Evolutionary conservation across 1,140 invertebrate genomes (phyloP), one percentile per base, ranked within the genome.

Genomic region (Probaryconus sp.): DNA sequence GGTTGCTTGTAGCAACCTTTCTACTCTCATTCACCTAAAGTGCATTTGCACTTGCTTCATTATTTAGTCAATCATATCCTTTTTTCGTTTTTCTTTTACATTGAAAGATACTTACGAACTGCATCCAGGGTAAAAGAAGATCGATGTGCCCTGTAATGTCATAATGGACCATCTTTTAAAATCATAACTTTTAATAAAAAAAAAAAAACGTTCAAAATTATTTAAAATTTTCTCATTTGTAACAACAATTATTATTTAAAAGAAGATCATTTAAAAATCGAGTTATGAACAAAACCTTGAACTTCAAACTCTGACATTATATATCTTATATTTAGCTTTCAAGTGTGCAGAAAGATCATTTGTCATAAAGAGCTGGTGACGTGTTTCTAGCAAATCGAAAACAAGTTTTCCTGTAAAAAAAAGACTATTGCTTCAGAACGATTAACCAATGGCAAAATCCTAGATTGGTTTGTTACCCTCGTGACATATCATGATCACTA

Each of bases 31-130:
- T 74, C 63, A 63, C 45, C 60, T 67, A 58, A 55, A 79, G 79
- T 81, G 76, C 77, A 83, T 81, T 83, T 81, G 68, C 80, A 81
- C 79, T 78, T 73, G 65, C 74, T 83, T 79, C 81, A 80, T 81
- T 83, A 82, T 82, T 83, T 82, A 82, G 61, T 76, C 78, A 78
- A 81, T 83, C 79, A 79, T 69, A 69, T 72, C 75, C 45, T 61
- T 45, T 72, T 76, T 76, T n/a, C n/a, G n/a, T n/a, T 65, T 77
- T 72, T 63, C 55, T 76, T 79, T 76, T 60, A 75, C 35, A 28
- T 55, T 14, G 18, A 13, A 11, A 64, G 33, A 64, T 65, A 53
- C 35, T 47, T 47, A 65, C 16, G 16, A 42, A 58, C 33, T 48
- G 28, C 21, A 48, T 13, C n/a, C 24, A 48, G 37, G 13, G 38